A percentile compares a stretch with the other conserved stretches of the same genome.
Evolutionary conservation across 2,888 invertebrate genomes (phyloP).

Genomic region (Shargacucullia verbasci): DNA sequence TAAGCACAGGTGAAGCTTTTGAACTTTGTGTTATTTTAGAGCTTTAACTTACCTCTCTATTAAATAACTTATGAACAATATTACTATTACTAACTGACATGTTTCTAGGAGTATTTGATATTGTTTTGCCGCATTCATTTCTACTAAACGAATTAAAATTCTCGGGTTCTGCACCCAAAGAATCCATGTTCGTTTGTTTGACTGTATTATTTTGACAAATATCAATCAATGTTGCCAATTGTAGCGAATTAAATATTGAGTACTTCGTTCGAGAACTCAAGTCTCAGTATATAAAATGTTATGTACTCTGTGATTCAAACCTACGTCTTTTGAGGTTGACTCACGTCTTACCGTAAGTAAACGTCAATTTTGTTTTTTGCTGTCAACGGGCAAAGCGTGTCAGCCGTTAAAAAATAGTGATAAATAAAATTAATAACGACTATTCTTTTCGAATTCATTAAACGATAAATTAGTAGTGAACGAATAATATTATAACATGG

Average conservation of each 20-base stretch:
- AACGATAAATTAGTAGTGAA: conserved; percentile 3
- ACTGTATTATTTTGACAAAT: conserved; percentile 76
- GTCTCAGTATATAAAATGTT: too few species aligned
- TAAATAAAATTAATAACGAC: conserved; percentile 39
- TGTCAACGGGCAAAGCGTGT: conserved; percentile 38
- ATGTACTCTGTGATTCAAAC: too few species aligned
- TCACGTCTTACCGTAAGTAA: conserved; percentile 24
- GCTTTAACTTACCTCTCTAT: conserved; percentile 88
- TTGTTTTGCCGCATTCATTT: conserved; percentile 71
- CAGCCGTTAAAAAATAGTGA: conserved; percentile 43
- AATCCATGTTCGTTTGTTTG: conserved; percentile 88
- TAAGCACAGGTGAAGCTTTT: conserved; percentile 58
- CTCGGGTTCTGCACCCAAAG: conserved; percentile 75
- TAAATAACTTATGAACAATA: conserved; percentile 88
- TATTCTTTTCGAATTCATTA: conserved; percentile 18
- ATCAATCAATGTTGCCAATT: conserved; percentile 63
- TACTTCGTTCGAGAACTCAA: conserved; percentile 30
- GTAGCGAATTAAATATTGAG: conserved; percentile 18
- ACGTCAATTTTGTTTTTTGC: conserved; percentile 36
- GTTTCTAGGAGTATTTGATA: conserved; percentile 67
- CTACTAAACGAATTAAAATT: conserved; percentile 70
- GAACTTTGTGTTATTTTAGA: conserved; percentile 50
- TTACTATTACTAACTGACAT: conserved; percentile 73
- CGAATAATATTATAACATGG: conserved; percentile 88
- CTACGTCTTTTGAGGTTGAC: not conserved